Base-by-base conservation (phyloP, 1,140 invertebrate genomes). In the Diplogasteroides magnus region DNA sequence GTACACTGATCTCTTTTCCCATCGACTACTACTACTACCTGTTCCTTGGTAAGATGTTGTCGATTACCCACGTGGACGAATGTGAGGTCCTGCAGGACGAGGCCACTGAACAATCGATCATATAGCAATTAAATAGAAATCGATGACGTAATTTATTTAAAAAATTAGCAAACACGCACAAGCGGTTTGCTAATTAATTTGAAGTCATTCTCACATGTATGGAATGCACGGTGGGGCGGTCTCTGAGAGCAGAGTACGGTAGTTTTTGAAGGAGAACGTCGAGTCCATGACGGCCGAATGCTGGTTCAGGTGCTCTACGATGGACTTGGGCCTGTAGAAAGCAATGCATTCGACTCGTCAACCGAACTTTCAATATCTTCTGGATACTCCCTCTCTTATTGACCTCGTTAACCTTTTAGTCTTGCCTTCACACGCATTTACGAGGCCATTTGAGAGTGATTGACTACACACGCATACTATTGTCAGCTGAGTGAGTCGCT, bases 61-160 rank as follows among this genome's bases (percentile, higher is more conserved):
- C 88, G 91, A 84, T 97, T 98, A 59, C 95, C 96, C 83, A 97
- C 93, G 85, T 98, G 92, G 57, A 98, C 93, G 86, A 98, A 98
- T 2, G 96, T 98, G 81, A 98, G 86, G 86, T 98, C 96, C 89
- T 98, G 95, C 56, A 98, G 87, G 66, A 98, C 94, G 58, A 98
- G 86, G 62, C 96, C 96, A 83, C 94, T 98, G 87, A 69, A 84
- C 78, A 29, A 87, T 88, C 80, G 69, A 31, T 23, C 27, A 48
- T 6, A 48, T 64, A 26, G 28, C 31, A 64, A 11, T 15, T 69
- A 56, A 14, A 73, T 59, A 2, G 37, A 59, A 67, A 29, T 63
- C 31, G 31, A 31, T 29, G 26, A 37, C n/a, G 25, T 60, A 31
- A 23, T 58, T 28, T 71, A 29, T 25, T 55, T 3, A 1, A 68